Conservation (phyloP, 2,888 invertebrate genomes). For the Hypolimnas misippus region DNA sequence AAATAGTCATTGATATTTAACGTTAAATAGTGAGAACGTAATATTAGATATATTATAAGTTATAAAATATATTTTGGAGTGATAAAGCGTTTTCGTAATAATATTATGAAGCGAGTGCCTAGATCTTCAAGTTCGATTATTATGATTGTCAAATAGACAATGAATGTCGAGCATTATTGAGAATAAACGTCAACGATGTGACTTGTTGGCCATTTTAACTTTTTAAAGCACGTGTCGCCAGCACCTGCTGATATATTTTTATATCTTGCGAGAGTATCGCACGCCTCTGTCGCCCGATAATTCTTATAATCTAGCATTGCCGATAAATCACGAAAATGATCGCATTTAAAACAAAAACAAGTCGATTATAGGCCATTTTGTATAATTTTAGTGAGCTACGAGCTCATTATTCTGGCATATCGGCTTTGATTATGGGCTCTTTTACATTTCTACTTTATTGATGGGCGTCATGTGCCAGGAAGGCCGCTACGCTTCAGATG, state of each 20-base stretch:
- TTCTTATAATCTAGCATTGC: slow-evolving; percentile 73
- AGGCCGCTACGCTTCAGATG: slow-evolving; percentile 52
- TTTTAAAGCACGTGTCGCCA: slow-evolving; percentile 52
- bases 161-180: slow-evolving; percentile 60
- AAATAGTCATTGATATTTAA: too few relatives aligned
- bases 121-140: not conserved
- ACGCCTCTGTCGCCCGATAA: slow-evolving; percentile 52
- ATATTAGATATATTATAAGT: too few relatives aligned
- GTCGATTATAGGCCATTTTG: slow-evolving; percentile 76
- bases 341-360: slow-evolving; percentile 77
- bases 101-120: slow-evolving; percentile 1
- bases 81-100: not conserved
- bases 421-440: slow-evolving; percentile 68
- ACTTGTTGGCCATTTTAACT: slow-evolving; percentile 60
- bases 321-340: slow-evolving; percentile 77
- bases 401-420: slow-evolving; percentile 60
- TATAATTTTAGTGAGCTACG: slow-evolving; percentile 76
- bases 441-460: slow-evolving; percentile 64
- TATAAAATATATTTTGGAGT: too few relatives aligned
- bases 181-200: slow-evolving; percentile 63
- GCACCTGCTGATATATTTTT: slow-evolving; percentile 70
- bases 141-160: slow-evolving; percentile 51
- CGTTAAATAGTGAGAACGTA: too few relatives aligned
- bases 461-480: slow-evolving; percentile 62
- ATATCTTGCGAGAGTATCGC: slow-evolving; percentile 44